Base-by-base conservation (phyloP, 2,888 invertebrate species). In the Bugula neritina region DNA sequence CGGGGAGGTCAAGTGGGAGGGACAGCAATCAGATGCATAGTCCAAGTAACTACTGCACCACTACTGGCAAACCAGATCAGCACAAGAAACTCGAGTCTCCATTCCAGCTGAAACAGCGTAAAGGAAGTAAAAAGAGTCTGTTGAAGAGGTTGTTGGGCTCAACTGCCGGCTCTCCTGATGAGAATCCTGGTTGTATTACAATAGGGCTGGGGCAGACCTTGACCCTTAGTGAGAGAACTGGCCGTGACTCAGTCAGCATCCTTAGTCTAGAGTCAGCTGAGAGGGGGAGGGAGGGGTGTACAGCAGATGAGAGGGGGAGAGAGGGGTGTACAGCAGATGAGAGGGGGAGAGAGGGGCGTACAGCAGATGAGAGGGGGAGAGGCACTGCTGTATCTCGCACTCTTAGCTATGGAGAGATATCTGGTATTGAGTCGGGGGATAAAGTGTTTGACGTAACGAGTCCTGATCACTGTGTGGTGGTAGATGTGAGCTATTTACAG, bases 361-460 rank as follows among this genome's bases (percentile, higher is more conserved):
- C n/a, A n/a, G 43, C 43, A 10, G 43, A 43, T 43, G 5, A 17
- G 10, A 10, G 43, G 5, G 43, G 43, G 10, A n/a, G n/a, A n/a
- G n/a, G n/a, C n/a, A n/a, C n/a, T n/a, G 10, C 43, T 10, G 43
- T 43, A 43, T 10, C 5, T 10, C 10, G 17, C 17, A 43, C 43
- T 1, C 27, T 63, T 13, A n/a, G 31, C 31, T 63, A 27, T 3
- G 27, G 31, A 13, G 29, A 63, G 63, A 63, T 63, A 31, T 27
- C 63, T 13, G 63, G 5, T 63, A 63, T 63, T 13, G 63, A 63
- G 27, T 27, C 63, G 27, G 63, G 63, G 10, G 5, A 31, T 5
- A 63, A 63, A 31, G 63, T 63, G 34, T 63, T 63, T 63, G 63
- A 63, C 27, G 63, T 63, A n/a, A 63, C 63, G 29, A 63, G 63